Percentiles rank a stretch among this genome's conserved stretches.
These are phyloP conservation scores for Eledone cirrhosa DNA, from an alignment of 2,888 invertebrate genomes.

Conservation along the genomic window DNA sequence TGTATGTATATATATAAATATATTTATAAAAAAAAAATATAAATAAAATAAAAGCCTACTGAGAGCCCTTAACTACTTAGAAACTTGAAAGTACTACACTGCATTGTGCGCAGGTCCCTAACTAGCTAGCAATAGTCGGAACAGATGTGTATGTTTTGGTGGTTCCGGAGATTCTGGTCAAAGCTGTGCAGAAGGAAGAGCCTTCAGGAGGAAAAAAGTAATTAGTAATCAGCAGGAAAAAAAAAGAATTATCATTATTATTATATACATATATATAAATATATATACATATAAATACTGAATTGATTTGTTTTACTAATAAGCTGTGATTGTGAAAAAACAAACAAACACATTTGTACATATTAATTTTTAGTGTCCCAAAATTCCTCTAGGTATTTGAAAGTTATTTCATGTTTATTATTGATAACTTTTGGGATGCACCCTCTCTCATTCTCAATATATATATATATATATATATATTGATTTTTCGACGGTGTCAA, in stretches of 20 bases:
- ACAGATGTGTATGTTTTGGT: not conserved
- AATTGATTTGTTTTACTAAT: too few relatives aligned
- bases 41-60: not conserved
- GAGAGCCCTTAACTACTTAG: constrained; percentile 41
- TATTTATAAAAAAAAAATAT: too few relatives aligned
- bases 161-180: constrained; percentile 15
- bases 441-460: too few relatives aligned
- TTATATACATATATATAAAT: constrained; percentile 5
- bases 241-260: not conserved
- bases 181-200: constrained; percentile 17
- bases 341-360: too few relatives aligned
- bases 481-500: too few relatives aligned
- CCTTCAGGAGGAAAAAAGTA: constrained; percentile 29
- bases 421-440: too few relatives aligned
- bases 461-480: too few relatives aligned
- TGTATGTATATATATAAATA: too few relatives aligned
- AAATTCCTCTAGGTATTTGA: too few relatives aligned
- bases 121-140: constrained; percentile 26
- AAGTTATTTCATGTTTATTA: too few relatives aligned
- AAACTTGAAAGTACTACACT: constrained; percentile 49
- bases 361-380: too few relatives aligned
- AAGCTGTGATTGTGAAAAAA: too few relatives aligned
- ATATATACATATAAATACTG: constrained; percentile 8
- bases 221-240: constrained; percentile 10
- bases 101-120: constrained; percentile 63